These are phyloP conservation scores for Herminia tarsipennalis DNA, from an alignment of 2,888 invertebrate species.

Conservation along the genomic window DNA sequence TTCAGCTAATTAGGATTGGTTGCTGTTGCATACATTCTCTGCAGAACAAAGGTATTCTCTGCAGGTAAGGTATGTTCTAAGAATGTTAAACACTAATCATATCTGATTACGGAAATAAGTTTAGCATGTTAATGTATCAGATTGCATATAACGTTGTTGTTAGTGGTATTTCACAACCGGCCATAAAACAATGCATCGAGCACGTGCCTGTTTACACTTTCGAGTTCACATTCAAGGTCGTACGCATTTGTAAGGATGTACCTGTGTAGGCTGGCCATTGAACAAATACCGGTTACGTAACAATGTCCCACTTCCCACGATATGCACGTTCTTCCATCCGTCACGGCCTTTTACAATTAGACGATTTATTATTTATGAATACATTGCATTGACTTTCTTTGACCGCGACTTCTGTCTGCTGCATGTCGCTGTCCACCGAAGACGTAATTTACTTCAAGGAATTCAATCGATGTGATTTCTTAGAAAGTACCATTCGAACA, in stretches of 20 bases:
- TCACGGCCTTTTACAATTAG: constrained; percentile 65
- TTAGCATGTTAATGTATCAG: constrained; percentile 16
- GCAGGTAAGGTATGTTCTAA: too few species aligned
- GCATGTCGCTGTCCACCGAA: constrained; percentile 18
- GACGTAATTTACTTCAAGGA: background rate
- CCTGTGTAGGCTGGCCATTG: constrained; percentile 79
- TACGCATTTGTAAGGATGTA: constrained; percentile 85
- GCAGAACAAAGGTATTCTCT: background rate
- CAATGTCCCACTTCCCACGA: constrained; percentile 82
- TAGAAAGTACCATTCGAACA: constrained; percentile 6
- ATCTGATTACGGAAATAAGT: constrained; percentile 5
- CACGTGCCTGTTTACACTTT: constrained; percentile 84
- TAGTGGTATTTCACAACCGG: constrained; percentile 66
- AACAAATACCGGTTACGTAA: constrained; percentile 84
- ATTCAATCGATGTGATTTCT: background rate
- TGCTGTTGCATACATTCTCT: too few species aligned
- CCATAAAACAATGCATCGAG: constrained; percentile 84
- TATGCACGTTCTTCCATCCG: constrained; percentile 67
- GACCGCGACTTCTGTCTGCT: constrained; percentile 1
- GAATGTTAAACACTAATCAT: constrained; percentile 3
- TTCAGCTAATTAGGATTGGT: too few species aligned
- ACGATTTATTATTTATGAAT: constrained; percentile 46
- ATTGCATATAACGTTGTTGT: constrained; percentile 43
- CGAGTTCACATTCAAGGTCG: constrained; percentile 84
- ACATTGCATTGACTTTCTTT: constrained; percentile 28